These are phyloP conservation scores for Atta texana DNA, from an alignment of 1,140 invertebrate genomes.

Conservation along the genomic window DNA sequence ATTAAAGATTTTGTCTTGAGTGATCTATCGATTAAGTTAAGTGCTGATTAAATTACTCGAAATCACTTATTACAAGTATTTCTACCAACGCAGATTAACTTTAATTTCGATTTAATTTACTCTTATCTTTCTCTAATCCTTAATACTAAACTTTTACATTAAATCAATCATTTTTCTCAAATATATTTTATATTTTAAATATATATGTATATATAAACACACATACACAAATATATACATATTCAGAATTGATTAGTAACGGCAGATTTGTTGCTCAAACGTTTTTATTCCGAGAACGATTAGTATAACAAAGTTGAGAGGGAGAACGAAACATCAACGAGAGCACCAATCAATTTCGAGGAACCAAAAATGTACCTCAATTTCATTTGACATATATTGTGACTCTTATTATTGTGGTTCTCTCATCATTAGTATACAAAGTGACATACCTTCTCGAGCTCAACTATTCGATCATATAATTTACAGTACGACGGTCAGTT, in stretches of 20 bases:
- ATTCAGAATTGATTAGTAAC: conserved; percentile 19
- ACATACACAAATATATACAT: neutral
- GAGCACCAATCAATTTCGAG: neutral
- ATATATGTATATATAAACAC: conserved; percentile 11
- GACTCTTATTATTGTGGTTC: conserved; percentile 34
- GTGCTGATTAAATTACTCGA: too few relatives aligned
- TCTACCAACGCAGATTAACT: too few relatives aligned
- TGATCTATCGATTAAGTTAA: too few relatives aligned
- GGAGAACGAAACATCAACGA: conserved; percentile 1
- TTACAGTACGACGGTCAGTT: conserved; percentile 64
- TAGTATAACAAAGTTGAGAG: conserved; percentile 61
- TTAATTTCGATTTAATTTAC: too few relatives aligned
- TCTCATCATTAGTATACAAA: conserved; percentile 72
- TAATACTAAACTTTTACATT: neutral
- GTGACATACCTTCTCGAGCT: conserved; percentile 66
- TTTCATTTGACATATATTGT: conserved; percentile 12
- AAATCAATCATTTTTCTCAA: neutral
- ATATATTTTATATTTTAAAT: conserved; percentile 25
- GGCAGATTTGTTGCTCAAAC: conserved; percentile 32
- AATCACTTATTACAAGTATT: too few relatives aligned
- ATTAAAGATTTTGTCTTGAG: too few relatives aligned
- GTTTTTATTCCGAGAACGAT: conserved; percentile 57
- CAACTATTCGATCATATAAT: conserved; percentile 67
- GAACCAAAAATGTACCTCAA: conserved; percentile 16
- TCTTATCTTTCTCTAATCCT: too few relatives aligned